A percentile compares a stretch with the other conserved stretches of the same genome.
Conservation (phyloP, 2,888 invertebrate genomes). For the Cryptocephalus moraei region DNA sequence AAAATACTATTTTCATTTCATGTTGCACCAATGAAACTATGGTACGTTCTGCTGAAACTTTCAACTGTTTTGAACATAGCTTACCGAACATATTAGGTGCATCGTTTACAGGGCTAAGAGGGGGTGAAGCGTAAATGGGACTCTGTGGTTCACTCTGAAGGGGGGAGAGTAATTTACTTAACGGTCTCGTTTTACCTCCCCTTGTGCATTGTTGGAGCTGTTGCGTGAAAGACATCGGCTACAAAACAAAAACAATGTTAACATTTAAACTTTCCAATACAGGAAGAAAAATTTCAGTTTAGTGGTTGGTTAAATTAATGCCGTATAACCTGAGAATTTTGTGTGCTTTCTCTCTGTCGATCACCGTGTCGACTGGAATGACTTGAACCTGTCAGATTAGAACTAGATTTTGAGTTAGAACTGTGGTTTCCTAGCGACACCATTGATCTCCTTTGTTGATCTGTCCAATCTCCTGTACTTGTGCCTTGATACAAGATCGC, state of each 20-base stretch:
- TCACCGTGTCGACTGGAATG: constrained; percentile 38
- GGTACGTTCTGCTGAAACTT: too few relatives aligned
- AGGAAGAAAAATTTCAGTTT: too few relatives aligned
- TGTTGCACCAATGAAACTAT: too few relatives aligned
- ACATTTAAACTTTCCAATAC: neutral
- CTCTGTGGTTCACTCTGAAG: constrained; percentile 57
- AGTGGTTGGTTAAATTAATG: neutral
- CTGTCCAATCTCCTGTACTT: constrained; percentile 32
- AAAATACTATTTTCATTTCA: too few relatives aligned
- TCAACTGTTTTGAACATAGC: neutral
- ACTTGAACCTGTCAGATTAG: constrained; percentile 58
- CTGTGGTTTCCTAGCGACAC: constrained; percentile 57
- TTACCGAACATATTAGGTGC: constrained; percentile 35
- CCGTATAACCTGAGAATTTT: constrained; percentile 24
- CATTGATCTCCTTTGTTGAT: constrained; percentile 40
- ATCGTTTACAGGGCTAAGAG: constrained; percentile 46
- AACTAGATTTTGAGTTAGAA: constrained; percentile 69
- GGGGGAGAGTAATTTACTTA: constrained; percentile 49
- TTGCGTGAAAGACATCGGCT: constrained; percentile 82
- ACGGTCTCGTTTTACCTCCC: constrained; percentile 53
- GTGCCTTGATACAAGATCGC: constrained; percentile 42
- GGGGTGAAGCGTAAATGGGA: constrained; percentile 61
- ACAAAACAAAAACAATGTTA: constrained; percentile 21
- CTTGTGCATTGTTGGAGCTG: constrained; percentile 80
- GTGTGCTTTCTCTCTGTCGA: constrained; percentile 26